Conservation (phyloP, 2,888 invertebrate species). For the Acleris emargana region DNA sequence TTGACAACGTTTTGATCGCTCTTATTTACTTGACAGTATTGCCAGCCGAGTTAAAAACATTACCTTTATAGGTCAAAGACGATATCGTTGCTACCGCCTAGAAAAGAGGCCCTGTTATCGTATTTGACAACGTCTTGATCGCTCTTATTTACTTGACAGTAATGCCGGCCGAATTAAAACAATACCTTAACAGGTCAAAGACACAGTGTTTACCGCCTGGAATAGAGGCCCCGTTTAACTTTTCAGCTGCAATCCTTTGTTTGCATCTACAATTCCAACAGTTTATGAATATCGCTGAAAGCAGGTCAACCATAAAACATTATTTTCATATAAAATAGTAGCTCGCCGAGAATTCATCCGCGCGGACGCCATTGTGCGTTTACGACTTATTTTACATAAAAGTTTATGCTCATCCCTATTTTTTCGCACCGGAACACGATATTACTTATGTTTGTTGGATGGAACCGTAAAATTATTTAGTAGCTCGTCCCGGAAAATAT, state of each 20-base stretch:
- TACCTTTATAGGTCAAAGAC: too few species aligned
- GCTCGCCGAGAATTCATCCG: slow-evolving; percentile 9
- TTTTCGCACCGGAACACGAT: slow-evolving; percentile 17
- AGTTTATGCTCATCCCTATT: slow-evolving; percentile 27
- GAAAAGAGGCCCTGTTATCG: too few species aligned
- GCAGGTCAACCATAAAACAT: slow-evolving; percentile 30
- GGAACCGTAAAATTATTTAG: slow-evolving; percentile 7
- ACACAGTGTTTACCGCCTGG: too few species aligned
- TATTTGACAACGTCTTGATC: too few species aligned
- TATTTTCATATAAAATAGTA: slow-evolving; percentile 27
- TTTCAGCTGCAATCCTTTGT: not conserved
- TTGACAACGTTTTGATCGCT: too few species aligned
- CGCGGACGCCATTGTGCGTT: slow-evolving; percentile 33
- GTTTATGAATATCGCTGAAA: slow-evolving; percentile 1
- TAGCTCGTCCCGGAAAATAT: not conserved
- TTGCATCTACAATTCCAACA: not conserved
- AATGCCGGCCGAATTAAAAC: too few species aligned
- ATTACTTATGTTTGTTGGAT: slow-evolving; percentile 20
- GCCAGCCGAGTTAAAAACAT: too few species aligned
- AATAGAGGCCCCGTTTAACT: not conserved
- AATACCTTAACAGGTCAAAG: too few species aligned
- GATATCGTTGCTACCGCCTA: too few species aligned
- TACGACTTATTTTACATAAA: slow-evolving; percentile 35
- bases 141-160: too few species aligned
- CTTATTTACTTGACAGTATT: too few species aligned